A percentile compares a stretch with the other conserved stretches of the same genome.
Evolutionary conservation across 92 coral and sea anemone species (phyloP).

Genomic region (Parazoanthus darwini): DNA sequence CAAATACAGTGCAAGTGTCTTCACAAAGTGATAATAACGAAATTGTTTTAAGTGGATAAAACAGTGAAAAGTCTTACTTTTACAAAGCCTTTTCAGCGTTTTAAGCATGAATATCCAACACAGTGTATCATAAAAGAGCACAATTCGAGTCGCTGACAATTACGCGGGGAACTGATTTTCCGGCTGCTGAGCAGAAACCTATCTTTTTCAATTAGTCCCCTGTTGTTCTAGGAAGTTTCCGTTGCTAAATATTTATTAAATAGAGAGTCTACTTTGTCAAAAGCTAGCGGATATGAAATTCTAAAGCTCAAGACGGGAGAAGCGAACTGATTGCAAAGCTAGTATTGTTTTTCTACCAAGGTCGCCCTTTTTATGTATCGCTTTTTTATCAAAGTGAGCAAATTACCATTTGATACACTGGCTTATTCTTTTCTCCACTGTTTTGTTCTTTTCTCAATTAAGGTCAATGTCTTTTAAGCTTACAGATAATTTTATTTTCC

Average conservation of each 20-base stretch:
- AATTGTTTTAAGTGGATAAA: slow-evolving; percentile 67
- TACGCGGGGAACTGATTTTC: slow-evolving; percentile 47
- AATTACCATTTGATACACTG: slow-evolving; percentile 7
- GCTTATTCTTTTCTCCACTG: background rate
- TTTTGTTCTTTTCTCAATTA: slow-evolving; percentile 16
- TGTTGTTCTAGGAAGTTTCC: slow-evolving; percentile 80
- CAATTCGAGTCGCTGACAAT: slow-evolving; percentile 9
- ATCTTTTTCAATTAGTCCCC: slow-evolving; percentile 86
- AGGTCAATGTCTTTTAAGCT: background rate
- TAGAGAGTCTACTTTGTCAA: slow-evolving; percentile 74
- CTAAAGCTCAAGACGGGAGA: slow-evolving; percentile 44
- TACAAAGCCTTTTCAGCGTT: background rate
- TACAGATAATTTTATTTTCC: background rate
- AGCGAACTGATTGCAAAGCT: slow-evolving; percentile 23
- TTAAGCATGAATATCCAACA: background rate
- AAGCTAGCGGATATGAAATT: slow-evolving; percentile 80
- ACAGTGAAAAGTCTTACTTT: slow-evolving; percentile 24
- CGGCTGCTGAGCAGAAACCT: slow-evolving; percentile 65
- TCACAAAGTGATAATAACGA: slow-evolving; percentile 60
- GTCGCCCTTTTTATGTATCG: background rate
- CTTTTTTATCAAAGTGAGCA: background rate
- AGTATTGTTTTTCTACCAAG: slow-evolving; percentile 10
- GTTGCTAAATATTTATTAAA: slow-evolving; percentile 82
- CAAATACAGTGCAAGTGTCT: slow-evolving; percentile 59
- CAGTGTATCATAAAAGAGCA: background rate